Evolutionary conservation across 2,797 vertebrate species (phyloP).

Genomic region (Lycodopsis pacificus): DNA sequence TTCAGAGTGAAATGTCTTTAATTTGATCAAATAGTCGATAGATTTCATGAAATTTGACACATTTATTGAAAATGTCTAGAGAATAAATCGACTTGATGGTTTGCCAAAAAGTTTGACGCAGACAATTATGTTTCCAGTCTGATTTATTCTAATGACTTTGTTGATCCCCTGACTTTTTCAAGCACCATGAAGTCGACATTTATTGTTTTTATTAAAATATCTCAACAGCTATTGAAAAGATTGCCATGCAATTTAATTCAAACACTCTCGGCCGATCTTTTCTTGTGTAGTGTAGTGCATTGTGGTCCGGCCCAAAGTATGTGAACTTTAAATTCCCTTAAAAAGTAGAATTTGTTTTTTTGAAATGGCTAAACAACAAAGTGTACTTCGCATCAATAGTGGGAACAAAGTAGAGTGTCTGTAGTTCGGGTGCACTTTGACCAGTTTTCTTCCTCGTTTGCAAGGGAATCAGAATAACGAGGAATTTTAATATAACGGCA

Average conservation of each 20-base stretch:
- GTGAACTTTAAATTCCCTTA: neutral
- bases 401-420: neutral
- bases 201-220: neutral
- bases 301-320: too few relatives aligned
- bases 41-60: neutral
- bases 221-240: neutral
- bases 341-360: neutral
- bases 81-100: neutral
- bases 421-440: neutral
- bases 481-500: too few relatives aligned
- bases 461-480: neutral
- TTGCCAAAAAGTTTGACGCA: neutral
- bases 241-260: neutral
- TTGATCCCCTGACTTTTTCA: neutral
- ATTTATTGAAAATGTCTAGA: neutral
- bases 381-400: neutral
- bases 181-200: neutral
- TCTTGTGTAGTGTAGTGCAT: too few relatives aligned
- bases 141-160: neutral
- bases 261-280: neutral
- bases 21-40: neutral
- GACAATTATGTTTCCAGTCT: neutral
- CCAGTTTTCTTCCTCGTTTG: neutral
- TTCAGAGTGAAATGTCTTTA: neutral
- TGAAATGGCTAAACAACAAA: neutral